Base-by-base conservation (phyloP, 1,140 invertebrate genomes). In the Drosophila pallidifrons region DNA sequence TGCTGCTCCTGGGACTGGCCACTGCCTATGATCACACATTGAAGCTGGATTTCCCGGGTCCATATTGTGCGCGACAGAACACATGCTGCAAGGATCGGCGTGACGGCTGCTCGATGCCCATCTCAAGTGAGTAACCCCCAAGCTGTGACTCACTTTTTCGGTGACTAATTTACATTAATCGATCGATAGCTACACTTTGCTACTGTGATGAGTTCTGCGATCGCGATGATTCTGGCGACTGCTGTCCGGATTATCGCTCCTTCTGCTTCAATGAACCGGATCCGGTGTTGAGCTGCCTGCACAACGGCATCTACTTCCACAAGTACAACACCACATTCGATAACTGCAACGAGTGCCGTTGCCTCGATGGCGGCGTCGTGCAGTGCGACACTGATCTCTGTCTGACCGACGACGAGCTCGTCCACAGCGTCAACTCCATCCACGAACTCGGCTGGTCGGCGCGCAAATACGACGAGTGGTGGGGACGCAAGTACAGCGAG, bases 131-230 rank as follows among this genome's bases (percentile, higher is more conserved):
- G 70, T 88, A 4, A 8, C 8, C 13, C 4, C n/a, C 16, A 1
- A 3, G 2, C 6, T 25, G 3, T 25, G 1, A 5, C 7, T 15
- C 2, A 8, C 3, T 13, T 32, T 32, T 7, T 3, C n/a, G 4
- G n/a, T 13, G 41, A 43, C 41, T 43, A 43, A 32, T 13, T 13
- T 54, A 1, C 13, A 2, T 2, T 47, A 13, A 35, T 8, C 2
- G 6, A 10, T 28, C 16, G 72, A 76, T 94, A 93, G 96, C 94
- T 11, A 98, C 97, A 0, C 87, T 96, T 2, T 99, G 98, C 92
- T 99, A 99, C 93, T 99, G 98, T 90, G 98, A 99, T 93, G 94
- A 97, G 75, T 99, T 99, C 93, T 99, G 98, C 93, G 95, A 97
- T 79, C 93, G 95, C 52, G 77, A 91, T 8, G 93, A 91, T 7